These are phyloP conservation scores for Ischnura elegans DNA, from an alignment of 2,888 invertebrate species.

Conservation along the genomic window DNA sequence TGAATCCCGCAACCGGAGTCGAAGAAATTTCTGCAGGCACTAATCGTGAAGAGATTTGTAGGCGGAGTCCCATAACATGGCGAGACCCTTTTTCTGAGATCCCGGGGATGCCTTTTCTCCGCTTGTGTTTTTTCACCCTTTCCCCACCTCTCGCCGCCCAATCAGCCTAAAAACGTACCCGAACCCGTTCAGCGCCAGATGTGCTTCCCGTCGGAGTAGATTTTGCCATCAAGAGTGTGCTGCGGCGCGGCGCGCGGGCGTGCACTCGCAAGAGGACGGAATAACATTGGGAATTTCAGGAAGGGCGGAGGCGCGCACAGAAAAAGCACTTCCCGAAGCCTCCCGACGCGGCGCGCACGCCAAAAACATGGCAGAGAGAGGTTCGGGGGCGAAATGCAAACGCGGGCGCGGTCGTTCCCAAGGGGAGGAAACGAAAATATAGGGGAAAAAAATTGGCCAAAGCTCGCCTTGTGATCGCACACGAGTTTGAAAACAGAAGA, in stretches of 20 bases:
- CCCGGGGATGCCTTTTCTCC: not conserved
- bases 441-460: not conserved
- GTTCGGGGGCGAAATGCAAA: not conserved
- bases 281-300: conserved; percentile 19
- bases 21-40: not conserved
- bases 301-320: not conserved
- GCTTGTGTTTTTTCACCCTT: too few relatives aligned
- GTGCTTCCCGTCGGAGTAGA: conserved; percentile 21
- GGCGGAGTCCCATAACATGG: not conserved
- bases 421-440: not conserved
- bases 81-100: not conserved
- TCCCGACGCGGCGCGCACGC: not conserved
- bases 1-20: not conserved
- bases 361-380: not conserved
- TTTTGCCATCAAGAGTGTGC: conserved; percentile 24
- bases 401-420: not conserved
- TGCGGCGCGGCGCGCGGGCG: not conserved
- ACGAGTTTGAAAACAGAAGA: not conserved
- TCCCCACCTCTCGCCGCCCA: not conserved
- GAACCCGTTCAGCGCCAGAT: conserved; percentile 31
- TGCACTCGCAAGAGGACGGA: not conserved
- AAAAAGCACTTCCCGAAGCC: not conserved
- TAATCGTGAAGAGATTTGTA: conserved; percentile 21
- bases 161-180: conserved; percentile 13
- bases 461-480: not conserved